Base-by-base conservation (phyloP, 2,888 invertebrate species). In the Lasioglossum figueresi region DNA sequence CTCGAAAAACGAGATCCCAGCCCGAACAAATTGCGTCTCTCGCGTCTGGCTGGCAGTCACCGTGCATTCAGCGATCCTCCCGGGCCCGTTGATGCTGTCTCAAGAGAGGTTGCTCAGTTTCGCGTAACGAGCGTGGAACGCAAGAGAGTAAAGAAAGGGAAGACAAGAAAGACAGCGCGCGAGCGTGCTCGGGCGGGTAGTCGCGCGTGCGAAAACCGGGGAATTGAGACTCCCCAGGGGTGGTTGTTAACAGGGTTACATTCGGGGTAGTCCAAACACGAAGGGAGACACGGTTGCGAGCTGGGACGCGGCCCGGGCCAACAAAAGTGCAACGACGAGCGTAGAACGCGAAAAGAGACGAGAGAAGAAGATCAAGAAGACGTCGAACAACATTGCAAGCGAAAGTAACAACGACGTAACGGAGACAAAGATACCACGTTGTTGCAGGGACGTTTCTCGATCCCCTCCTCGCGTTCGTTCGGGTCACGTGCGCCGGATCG, bases 141-240 rank as follows among this genome's bases (percentile, higher is more conserved):
- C 27, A 23, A 52, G 66, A 78, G 78, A 76, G 78, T 76, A 70
- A 81, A 81, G 85, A 84, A 81, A 79, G 78, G 59, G 78, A n/a
- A n/a, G 68, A 63, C 59, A 76, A 68, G 84, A 73, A 56, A 76
- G 40, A 74, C 40, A n/a, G 59, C 56, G 56, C 27, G 14, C 23
- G 63, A 31, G 70, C 48, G 31, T 19, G 59, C 23, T 66, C 37
- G 79, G 74, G 48, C 43, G 27, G 52, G 14, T 23, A 68, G 52
- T 71, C 74, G 31, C 84, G 85, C 77, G 84, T 72, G 80, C 70
- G 63, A 72, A 66, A 27, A 52, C 52, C 74, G 43, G n/a, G 48
- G 19, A 63, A 83, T 37, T 34, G 37, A 45, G 70, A 78, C 76
- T 71, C 63, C 77, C 59, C 16, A n/a, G 5, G 52, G 31, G 45